phyloP scores from a whole-genome alignment of 2,888 invertebrate genomes.

The Graphium colonna region DNA sequence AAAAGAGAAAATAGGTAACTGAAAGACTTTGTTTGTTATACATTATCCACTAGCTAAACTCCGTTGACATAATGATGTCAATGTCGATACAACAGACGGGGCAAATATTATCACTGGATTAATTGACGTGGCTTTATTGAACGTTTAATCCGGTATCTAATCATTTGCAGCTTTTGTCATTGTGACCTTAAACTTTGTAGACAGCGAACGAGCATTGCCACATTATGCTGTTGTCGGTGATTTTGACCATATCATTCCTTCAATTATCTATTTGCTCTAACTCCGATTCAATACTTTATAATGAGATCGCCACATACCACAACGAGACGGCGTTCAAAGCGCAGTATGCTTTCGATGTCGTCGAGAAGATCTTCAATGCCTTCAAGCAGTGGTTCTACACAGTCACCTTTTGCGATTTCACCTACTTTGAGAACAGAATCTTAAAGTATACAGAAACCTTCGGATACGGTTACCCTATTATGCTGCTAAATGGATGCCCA shows the following conservation, averaged over 20 bases:
- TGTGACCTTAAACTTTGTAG: conserved; percentile 48
- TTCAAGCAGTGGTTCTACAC: conserved; percentile 71
- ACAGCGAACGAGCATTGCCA: conserved; percentile 37
- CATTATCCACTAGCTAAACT: conserved; percentile 9
- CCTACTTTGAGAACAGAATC: conserved; percentile 69
- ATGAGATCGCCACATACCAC: conserved; percentile 55
- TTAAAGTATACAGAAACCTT: conserved; percentile 63
- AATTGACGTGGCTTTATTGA: conserved; percentile 68
- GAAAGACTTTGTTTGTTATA: conserved; percentile 6
- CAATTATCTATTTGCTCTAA: conserved; percentile 33
- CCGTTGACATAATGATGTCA: conserved; percentile 32
- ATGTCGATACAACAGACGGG: conserved; percentile 46
- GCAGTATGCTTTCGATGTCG: conserved; percentile 55
- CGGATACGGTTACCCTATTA: conserved; percentile 59
- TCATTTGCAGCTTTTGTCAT: conserved; percentile 47
- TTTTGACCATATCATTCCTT: conserved; percentile 36
- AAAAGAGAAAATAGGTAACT: not conserved
- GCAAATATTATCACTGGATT: conserved; percentile 63
- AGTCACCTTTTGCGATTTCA: conserved; percentile 67
- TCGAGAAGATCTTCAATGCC: conserved; percentile 59
- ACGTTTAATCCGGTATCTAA: conserved; percentile 53
- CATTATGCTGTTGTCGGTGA: conserved; percentile 38
- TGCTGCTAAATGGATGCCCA: conserved; percentile 64
- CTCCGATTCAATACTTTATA: conserved; percentile 38
- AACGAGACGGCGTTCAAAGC: conserved; percentile 49